Evolutionary conservation across 2,113 vertebrate species (phyloP).

Genomic region (Corythoichthys haematopterus): DNA sequence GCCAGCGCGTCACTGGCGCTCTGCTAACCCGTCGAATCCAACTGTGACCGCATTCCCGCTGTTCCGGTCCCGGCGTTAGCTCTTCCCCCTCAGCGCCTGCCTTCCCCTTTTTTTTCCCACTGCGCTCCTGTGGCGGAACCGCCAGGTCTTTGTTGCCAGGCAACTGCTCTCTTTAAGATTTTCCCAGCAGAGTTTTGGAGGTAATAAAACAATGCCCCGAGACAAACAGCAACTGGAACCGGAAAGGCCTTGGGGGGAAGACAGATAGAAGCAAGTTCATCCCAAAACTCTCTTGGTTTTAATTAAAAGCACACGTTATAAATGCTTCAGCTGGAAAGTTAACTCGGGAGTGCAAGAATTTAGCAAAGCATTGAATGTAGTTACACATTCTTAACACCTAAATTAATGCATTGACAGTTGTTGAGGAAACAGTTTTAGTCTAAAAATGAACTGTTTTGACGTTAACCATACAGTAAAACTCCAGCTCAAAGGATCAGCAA

Average conservation of each 20-base stretch:
- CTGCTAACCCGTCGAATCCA: conserved; percentile 37
- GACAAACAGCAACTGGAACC: conserved; percentile 71
- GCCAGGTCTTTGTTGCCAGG: conserved; percentile 73
- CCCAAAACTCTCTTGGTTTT: conserved; percentile 20
- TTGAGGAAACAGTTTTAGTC: conserved; percentile 48
- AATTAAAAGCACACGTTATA: conserved; percentile 31
- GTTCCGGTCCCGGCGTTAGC: conserved; percentile 23
- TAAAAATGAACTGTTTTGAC: too few relatives aligned
- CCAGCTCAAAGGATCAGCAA: too few relatives aligned
- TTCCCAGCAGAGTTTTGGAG: conserved; percentile 72
- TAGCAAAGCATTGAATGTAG: conserved; percentile 3
- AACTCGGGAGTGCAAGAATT: conserved; percentile 13
- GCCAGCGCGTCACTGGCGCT: conserved; percentile 35
- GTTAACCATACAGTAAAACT: too few relatives aligned
- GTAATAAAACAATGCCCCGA: conserved; percentile 80
- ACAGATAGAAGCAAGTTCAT: conserved; percentile 11
- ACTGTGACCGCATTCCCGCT: conserved; percentile 39
- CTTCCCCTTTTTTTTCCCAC: conserved; percentile 21
- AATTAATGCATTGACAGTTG: conserved; percentile 42
- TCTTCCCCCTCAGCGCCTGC: neutral
- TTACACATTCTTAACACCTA: conserved; percentile 20
- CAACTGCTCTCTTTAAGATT: conserved; percentile 72
- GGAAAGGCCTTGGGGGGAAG: conserved; percentile 48
- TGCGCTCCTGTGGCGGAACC: conserved; percentile 67
- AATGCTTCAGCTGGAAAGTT: conserved; percentile 22